Evolutionary conservation across 2,113 vertebrate genomes (phyloP), one percentile per base, ranked within the genome.

Genomic region (Hydropotes inermis): DNA sequence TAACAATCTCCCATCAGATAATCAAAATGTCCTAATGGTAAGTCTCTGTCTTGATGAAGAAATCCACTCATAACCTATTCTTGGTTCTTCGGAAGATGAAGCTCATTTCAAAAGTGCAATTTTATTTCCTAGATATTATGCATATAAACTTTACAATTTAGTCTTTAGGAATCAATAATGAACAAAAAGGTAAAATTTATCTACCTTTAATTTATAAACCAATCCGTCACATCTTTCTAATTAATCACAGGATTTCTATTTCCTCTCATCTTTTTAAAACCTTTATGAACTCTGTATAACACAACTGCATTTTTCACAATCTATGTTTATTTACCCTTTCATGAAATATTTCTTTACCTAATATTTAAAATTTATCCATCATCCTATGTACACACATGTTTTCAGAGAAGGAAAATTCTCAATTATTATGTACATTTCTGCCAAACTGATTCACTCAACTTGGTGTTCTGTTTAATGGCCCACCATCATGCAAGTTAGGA

Each of bases 121-220:
- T 47, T 16, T 58, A 70, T 76, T 95, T 93, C 93, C 43, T 79
- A 86, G 47, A 70, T 61, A 55, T 36, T 74, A 23, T 84, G 28
- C 64, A 64, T 30, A 76, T 17, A 47, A 23, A 79, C 11, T 36
- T 87, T 36, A 39, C 25, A 93, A 2, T 64, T 58, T 86, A 91
- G 12, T 83, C 39, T 90, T 96, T 30, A 74, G 95, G 39, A 94
- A 91, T 92, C 28, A 95, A 86, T 86, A 43, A 87, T 67, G 28
- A 70, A 36, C 12, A 13, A 96, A 67, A 93, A 21, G 47, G 19
- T 79, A 87, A 70, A 27, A 89, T 82, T 95, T 33, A 78, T 45
- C 33, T 55, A 79, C 7, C 39, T 84, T 89, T 70, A 92, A 58
- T 55, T 92, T 96, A 55, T 11, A 95, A 78, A 87, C 21, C 2